Evolutionary conservation across 2,113 vertebrate genomes (phyloP), one percentile per base, ranked within the genome.

Genomic region (Marcusenius ussheri): DNA sequence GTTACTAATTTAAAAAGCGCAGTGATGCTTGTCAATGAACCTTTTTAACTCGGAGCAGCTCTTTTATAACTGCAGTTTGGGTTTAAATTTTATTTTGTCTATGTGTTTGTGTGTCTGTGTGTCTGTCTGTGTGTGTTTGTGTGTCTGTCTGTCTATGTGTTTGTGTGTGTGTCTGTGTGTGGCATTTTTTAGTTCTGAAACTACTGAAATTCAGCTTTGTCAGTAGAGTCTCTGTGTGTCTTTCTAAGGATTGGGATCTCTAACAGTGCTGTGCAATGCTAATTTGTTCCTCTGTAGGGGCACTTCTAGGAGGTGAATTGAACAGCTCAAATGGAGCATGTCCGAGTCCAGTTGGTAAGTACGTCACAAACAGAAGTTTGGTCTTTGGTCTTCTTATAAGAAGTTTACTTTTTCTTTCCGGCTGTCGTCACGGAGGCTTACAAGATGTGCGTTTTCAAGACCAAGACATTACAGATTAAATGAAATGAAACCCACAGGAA

Each of bases 271-370:
- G 11, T 19, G 17, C 74, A 19, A 80, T 80, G 31, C 74, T 42
- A 8, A 80, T 80, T 80, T 80, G 35, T 80, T 42, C 0, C 0
- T 31, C 85, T 80, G 27, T 89, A 99, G 98, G 98, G 89, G 98
- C 98, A 2, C 96, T 99, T 95, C 93, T 99, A 0, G 98, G 98
- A 45, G 97, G 97, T 91, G 98, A 99, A 91, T 92, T 99, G 92
- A 97, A 95, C 93, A 98, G 95, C 93, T 97, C 97, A 0, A 99
- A 99, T 0, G 98, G 98, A 93, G 97, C 96, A 62, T 99, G 98
- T 87, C 98, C 98, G 0, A 99, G 98, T 93, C 98, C 98, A 3
- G 97, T 99, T 24, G 97, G 98, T 99, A 92, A 99, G 98, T 97
- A 17, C 45, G 9, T 53, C 35, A 19, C 56, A n/a, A 47, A 39